A percentile compares a stretch with the other conserved stretches of the same genome.
phyloP scores from a whole-genome alignment of 1,140 invertebrate species.

The Drosophila erecta region DNA sequence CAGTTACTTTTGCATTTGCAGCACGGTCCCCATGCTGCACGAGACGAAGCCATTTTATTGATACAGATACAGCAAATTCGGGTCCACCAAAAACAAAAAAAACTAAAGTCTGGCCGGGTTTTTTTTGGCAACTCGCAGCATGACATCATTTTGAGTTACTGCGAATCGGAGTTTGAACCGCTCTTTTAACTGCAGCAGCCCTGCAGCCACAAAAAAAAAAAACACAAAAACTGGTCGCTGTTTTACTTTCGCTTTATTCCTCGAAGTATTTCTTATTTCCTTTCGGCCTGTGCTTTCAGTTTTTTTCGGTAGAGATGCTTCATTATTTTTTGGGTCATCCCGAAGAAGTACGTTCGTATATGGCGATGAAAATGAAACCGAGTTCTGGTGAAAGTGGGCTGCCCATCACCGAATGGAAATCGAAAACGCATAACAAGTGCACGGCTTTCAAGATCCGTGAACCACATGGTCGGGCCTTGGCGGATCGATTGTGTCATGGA shows the following conservation, averaged over 20 bases:
- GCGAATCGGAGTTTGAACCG: conserved; percentile 30
- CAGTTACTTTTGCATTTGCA: conserved; percentile 77
- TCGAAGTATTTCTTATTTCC: conserved; percentile 43
- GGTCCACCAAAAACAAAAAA: conserved; percentile 16
- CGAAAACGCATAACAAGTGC: conserved; percentile 78
- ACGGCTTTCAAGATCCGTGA: conserved; percentile 30
- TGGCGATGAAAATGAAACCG: conserved; percentile 77
- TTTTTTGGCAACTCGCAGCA: conserved; percentile 69
- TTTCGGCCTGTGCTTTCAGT: conserved; percentile 38
- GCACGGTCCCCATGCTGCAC: conserved; percentile 39
- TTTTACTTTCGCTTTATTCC: conserved; percentile 78
- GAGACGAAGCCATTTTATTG: conserved; percentile 60
- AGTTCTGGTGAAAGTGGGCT: conserved; percentile 79
- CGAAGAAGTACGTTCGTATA: conserved; percentile 45
- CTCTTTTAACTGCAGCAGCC: conserved; percentile 56
- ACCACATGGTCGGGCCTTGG: conserved; percentile 34
- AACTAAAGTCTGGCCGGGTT: conserved; percentile 46
- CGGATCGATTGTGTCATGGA: conserved; percentile 68
- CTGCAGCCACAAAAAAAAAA: conserved; percentile 45
- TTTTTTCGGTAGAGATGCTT: conserved; percentile 42
- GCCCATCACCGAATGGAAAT: conserved; percentile 48
- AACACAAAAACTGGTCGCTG: conserved; percentile 71
- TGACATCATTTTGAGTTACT: conserved; percentile 76
- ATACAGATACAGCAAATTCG: conserved; percentile 59
- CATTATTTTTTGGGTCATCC: conserved; percentile 43